Evolutionary conservation across 2,113 vertebrate genomes (phyloP).

Genomic region (Hemiscyllium ocellatum): DNA sequence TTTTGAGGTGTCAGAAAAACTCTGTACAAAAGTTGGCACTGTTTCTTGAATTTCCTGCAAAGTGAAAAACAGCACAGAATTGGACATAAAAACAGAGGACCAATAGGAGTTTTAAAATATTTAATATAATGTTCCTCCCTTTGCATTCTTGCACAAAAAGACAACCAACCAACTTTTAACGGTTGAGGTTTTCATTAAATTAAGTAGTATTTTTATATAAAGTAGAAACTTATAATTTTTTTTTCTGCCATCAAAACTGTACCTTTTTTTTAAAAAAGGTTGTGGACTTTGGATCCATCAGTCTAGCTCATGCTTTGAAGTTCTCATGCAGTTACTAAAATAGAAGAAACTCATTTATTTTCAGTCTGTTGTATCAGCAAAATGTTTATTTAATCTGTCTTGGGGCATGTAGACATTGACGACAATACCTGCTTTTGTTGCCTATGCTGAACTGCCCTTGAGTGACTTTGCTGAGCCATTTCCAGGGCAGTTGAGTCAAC

Average conservation of each 20-base stretch:
- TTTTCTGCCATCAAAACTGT: not conserved
- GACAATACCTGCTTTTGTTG: no score
- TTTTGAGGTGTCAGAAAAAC: no score
- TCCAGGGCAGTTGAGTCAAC: no score
- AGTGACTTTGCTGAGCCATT: no score
- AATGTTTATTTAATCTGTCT: no score
- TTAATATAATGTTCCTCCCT: not conserved
- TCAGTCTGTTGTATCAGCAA: not conserved
- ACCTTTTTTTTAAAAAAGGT: not conserved
- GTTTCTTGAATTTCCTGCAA: no score
- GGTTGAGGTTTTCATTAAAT: not conserved
- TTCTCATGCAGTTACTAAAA: not conserved
- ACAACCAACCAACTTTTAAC: not conserved
- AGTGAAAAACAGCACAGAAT: not conserved
- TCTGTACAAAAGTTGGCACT: no score
- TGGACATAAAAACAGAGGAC: not conserved
- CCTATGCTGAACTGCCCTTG: no score
- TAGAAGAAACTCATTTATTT: not conserved
- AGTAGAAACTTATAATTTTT: no score
- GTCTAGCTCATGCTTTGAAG: not conserved
- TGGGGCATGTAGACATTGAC: no score
- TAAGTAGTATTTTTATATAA: no score
- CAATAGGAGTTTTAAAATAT: not conserved
- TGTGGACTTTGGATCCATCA: not conserved
- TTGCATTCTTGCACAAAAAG: not conserved